Evolutionary conservation across 2,113 vertebrate species (phyloP).

Genomic region (Malurus alboscapulatus): DNA sequence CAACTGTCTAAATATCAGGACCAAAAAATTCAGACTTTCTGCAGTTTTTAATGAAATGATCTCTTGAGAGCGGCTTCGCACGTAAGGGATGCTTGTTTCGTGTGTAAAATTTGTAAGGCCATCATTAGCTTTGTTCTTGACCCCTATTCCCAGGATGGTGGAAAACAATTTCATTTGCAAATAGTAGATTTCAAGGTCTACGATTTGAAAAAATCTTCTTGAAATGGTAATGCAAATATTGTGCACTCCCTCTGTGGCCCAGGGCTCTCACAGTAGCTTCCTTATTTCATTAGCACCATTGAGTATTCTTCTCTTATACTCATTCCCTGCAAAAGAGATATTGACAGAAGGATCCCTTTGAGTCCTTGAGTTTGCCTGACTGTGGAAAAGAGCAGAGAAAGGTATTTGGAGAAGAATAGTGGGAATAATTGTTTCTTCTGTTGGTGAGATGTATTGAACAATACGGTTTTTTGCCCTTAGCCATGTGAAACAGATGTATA

Average conservation of each 20-base stretch:
- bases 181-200: conserved; percentile 37
- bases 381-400: neutral
- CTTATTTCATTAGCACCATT: neutral
- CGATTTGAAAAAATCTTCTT: conserved; percentile 34
- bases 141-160: conserved; percentile 1
- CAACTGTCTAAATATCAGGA: neutral
- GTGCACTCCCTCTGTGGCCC: neutral
- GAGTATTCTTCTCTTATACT: conserved; percentile 6
- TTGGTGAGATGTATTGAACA: neutral
- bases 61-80: neutral
- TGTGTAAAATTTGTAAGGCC: neutral
- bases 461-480: neutral
- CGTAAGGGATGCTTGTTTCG: neutral
- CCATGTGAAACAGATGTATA: neutral
- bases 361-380: neutral
- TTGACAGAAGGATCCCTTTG: conserved; percentile 37
- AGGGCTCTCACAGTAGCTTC: neutral
- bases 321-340: neutral
- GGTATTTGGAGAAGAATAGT: conserved; percentile 11
- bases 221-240: conserved; percentile 18
- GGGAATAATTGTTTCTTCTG: neutral
- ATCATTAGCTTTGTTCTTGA: conserved; percentile 34
- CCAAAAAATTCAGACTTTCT: neutral
- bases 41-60: neutral
- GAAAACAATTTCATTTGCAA: conserved; percentile 49